phyloP scores from a whole-genome alignment of 2,113 vertebrate genomes.

The Octodon degus region DNA sequence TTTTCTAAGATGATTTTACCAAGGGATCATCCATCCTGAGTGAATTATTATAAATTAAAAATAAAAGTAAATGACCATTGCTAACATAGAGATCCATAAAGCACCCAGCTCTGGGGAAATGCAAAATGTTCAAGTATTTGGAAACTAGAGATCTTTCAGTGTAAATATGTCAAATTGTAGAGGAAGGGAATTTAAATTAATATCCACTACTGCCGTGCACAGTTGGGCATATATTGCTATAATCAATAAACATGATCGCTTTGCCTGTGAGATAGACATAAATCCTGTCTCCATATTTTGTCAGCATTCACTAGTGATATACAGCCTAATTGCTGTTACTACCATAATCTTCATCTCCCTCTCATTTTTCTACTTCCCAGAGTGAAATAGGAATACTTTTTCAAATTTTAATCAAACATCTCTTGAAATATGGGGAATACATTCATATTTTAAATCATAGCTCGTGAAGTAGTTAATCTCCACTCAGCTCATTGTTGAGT shows the following conservation, averaged over 20 bases:
- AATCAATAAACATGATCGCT: constrained; percentile 6
- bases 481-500: background rate
- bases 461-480: background rate
- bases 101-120: background rate
- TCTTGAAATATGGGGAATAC: background rate
- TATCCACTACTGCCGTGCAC: background rate
- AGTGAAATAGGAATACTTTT: constrained; percentile 18
- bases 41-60: constrained; percentile 47
- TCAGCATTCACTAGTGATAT: background rate
- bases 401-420: constrained; percentile 29
- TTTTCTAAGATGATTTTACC: constrained; percentile 27
- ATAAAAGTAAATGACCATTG: background rate
- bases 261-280: background rate
- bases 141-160: background rate
- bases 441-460: background rate
- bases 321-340: background rate
- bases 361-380: background rate
- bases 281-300: background rate
- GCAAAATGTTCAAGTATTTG: background rate
- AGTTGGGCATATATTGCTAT: background rate
- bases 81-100: constrained; percentile 1
- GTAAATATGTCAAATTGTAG: background rate
- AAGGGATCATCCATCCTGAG: background rate
- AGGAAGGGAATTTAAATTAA: constrained; percentile 42
- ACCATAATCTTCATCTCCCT: background rate